These are phyloP conservation scores for Myotis myotis DNA, from an alignment of 2,797 vertebrate genomes.

Conservation along the genomic window DNA sequence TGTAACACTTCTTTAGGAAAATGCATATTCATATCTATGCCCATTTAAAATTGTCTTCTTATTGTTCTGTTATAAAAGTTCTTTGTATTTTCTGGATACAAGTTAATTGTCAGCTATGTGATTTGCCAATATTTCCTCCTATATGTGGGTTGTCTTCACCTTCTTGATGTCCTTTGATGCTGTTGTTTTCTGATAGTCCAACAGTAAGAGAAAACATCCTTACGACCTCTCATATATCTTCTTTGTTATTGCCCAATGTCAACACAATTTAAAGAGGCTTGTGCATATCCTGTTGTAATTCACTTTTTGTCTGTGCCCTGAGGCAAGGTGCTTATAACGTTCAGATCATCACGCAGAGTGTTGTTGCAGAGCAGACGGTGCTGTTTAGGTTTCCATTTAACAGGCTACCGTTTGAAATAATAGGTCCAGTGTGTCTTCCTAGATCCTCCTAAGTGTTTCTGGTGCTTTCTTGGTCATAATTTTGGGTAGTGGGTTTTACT, in stretches of 20 bases:
- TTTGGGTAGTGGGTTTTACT: conserved; percentile 25
- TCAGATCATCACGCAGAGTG: background rate
- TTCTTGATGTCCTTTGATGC: background rate
- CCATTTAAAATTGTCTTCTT: conserved; percentile 27
- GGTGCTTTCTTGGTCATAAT: conserved; percentile 12
- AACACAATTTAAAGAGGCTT: background rate
- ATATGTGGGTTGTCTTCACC: background rate
- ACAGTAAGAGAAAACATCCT: background rate
- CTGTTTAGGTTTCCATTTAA: background rate
- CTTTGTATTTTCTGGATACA: background rate
- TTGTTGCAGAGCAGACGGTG: background rate
- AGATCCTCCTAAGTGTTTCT: background rate
- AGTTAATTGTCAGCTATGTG: background rate
- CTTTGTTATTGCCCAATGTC: background rate
- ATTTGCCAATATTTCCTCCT: background rate
- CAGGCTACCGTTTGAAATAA: background rate
- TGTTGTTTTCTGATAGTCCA: background rate
- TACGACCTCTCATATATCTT: background rate
- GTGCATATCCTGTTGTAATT: background rate
- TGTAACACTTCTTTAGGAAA: conserved; percentile 19
- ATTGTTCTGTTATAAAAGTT: background rate
- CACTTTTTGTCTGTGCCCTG: background rate
- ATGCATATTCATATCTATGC: background rate
- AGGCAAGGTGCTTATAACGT: background rate
- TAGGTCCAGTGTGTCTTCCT: background rate